Base-by-base conservation (phyloP, 2,888 invertebrate genomes). In the Leucoma salicis region DNA sequence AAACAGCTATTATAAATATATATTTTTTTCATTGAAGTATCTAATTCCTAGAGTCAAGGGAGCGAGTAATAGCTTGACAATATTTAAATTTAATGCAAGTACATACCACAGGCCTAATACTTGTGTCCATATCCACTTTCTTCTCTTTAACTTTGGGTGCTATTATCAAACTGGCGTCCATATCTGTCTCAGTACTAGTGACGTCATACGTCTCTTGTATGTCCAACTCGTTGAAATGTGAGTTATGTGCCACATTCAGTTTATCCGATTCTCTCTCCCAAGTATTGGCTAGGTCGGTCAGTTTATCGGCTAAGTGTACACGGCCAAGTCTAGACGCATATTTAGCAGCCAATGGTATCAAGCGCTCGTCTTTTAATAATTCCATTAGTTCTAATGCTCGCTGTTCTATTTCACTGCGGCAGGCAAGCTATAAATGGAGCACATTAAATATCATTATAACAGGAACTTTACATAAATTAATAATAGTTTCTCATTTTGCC, bases 341-440 rank as follows among this genome's bases (percentile, higher is more conserved):
- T 73, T 96, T 96, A n/a, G 96, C 94, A 0, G 97, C 97, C 25
- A 97, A 84, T 49, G 95, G 95, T 25, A 97, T 80, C 0, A 97
- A 88, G 31, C 94, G 93, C 1, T 94, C 92, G 63, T 95, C 94
- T 14, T 93, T 93, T 66, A 98, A 91, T 59, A 97, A 89, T 67
- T 95, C 94, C 77, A 97, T 95, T 12, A 98, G 87, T 78, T 98
- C 98, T 34, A 96, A 83, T 0, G 97, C 98, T 28, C 98, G 91
- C 63, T 93, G 94, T 70, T 98, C 97, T 53, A 95, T 91, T 74
- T 96, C 95, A 56, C 93, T 93, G 57, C 95, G 93, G 67, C 96
- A 96, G 1, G 97, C 95, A 51, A 96, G 80, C 96, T 97, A 80
- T 16, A 86, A 67, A 44, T 8, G 29, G 1, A 11, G 12, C 2